These are phyloP conservation scores for Drosophila nr. medialis DNA, from an alignment of 2,888 invertebrate species.

Conservation along the genomic window DNA sequence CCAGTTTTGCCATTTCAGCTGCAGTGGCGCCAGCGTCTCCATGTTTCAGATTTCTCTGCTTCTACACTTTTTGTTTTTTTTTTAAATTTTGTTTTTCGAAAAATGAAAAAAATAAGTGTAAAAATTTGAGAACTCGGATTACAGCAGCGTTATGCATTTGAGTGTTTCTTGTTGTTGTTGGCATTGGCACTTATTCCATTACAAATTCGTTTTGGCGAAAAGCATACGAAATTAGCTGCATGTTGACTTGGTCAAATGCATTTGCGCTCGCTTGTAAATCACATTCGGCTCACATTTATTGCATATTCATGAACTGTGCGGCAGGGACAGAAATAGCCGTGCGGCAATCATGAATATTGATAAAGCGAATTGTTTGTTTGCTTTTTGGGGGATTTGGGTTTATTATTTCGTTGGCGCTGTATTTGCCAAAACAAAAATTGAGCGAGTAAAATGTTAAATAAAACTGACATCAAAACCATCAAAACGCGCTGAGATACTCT, in stretches of 20 bases:
- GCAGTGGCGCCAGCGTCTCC: slow-evolving; percentile 41
- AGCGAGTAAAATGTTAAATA: slow-evolving; percentile 16
- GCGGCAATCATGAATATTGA: slow-evolving; percentile 71
- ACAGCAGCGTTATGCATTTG: slow-evolving; percentile 6
- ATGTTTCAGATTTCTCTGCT: slow-evolving; percentile 5
- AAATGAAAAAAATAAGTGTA: background rate
- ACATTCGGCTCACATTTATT: slow-evolving; percentile 54
- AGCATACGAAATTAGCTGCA: slow-evolving; percentile 47
- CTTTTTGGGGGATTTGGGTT: slow-evolving; percentile 30
- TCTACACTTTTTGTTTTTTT: background rate
- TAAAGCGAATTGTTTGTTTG: slow-evolving; percentile 65
- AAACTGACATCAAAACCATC: slow-evolving; percentile 8
- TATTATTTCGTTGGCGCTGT: slow-evolving; percentile 50
- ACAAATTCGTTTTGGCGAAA: slow-evolving; percentile 5
- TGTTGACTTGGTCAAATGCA: slow-evolving; percentile 55
- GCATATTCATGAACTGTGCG: slow-evolving; percentile 65
- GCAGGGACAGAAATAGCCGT: slow-evolving; percentile 27
- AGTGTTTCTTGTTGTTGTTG: background rate
- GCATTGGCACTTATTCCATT: slow-evolving; percentile 9
- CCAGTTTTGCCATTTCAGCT: slow-evolving; percentile 27
- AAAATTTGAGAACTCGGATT: slow-evolving; percentile 13
- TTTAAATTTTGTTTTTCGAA: background rate
- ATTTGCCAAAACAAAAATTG: slow-evolving; percentile 30
- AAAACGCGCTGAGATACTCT: background rate
- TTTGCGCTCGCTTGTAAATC: slow-evolving; percentile 49